Base-by-base conservation (phyloP, 2,797 vertebrate species). In the Amazona finschi region DNA sequence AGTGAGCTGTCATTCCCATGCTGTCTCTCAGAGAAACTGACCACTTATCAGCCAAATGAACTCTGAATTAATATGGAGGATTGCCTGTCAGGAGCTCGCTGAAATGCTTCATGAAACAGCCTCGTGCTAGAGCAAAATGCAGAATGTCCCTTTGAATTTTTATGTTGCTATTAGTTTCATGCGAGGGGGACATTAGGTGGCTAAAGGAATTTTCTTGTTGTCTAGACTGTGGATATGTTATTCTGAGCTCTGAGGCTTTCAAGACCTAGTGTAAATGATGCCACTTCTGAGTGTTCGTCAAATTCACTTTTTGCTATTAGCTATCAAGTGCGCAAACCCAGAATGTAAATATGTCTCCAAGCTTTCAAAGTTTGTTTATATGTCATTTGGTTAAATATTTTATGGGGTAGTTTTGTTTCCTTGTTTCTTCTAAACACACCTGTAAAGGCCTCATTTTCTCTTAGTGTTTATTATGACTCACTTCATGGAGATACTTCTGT, bases 21-120 rank as follows among this genome's bases (percentile, higher is more conserved):
- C 71, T 73, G 1, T 49, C 52, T 76, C 55, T 61, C 60, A 70
- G 61, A 79, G 49, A 74, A 71, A 31, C 71, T 89, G 73, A 41
- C 49, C 38, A 52, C 33, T 95, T 85, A 33, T 5, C 44, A 1
- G 39, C 58, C 75, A 52, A 27, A 36, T 33, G 49, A 93, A 61
- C 67, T 86, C 55, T 36, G n/a, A 85, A 92, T 94, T 82, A 84
- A 86, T 91, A 70, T 85, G 46, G 55, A 89, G 70, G 36, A 85
- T 79, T 91, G 65, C 30, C 69, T 89, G 57, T 81, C 44, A 81
- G 55, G 60, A 92, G 24, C 39, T 92, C 8, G 1, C 28, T 67
- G 69, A 80, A 95, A 71, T 49, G 55, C 38, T 75, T 16, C 6
- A 1, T 67, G 44, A 55, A 91, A 43, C 36, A 72, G 31, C 38